Evolutionary conservation across 1,140 invertebrate genomes (phyloP), one percentile per base, ranked within the genome.

Genomic region (Sesamia nonagrioides): DNA sequence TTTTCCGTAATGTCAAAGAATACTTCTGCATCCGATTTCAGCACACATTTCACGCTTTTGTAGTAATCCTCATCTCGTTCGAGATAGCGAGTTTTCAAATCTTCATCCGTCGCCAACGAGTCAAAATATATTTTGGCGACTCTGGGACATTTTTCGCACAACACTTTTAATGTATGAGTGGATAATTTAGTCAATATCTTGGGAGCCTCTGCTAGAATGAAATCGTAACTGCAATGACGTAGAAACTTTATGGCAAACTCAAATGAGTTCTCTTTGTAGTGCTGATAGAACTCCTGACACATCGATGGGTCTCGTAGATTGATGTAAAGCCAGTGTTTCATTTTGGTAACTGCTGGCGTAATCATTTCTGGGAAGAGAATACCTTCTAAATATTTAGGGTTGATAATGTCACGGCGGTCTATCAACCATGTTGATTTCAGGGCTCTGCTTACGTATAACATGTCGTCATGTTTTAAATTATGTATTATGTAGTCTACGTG

Each of bases 361-460:
- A 80, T 84, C 92, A 94, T 94, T 33, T 86, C 68, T 35, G 88
- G 90, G 72, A 84, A 92, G 21, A 93, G 78, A 11, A 76, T 40
- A 5, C 75, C 48, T 68, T 92, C 88, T 52, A 94, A 82, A 81
- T 89, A 80, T 9, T 50, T 52, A 37, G 91, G 88, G 27, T 89
- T 90, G 21, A 93, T 85, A 37, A 91, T 79, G 35, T 89, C 58
- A 33, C 61, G 27, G 72, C 88, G 86, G 40, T 86, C 17, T 4
- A 92, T 72, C 1, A 92, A 76, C 90, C 91, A 93, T 7, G 48
- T 54, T 21, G 81, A 82, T 82, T 87, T 88, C 13, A 92, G 72
- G 6, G 88, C 88, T 80, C 86, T 86, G 33, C 84, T 91, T 1
- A 93, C 91, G 76, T 87, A 91, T n/a, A 93, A 54, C 91, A 93